Base-by-base conservation (phyloP, 2,888 invertebrate species). In the Lycia hirtaria region DNA sequence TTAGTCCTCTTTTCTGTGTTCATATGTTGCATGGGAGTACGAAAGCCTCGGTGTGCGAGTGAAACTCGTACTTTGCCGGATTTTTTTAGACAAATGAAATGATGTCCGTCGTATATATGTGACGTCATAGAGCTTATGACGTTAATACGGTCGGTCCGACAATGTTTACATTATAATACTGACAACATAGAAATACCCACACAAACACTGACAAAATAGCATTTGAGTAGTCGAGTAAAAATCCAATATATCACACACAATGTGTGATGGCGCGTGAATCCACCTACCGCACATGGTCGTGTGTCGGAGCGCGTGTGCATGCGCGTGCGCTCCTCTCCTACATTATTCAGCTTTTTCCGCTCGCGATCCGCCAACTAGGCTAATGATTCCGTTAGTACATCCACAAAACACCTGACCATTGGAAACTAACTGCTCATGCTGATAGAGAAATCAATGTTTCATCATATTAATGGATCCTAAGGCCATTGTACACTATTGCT, bases 301-400 rank as follows among this genome's bases (percentile, higher is more conserved):
- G 64, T 61, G 67, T 44, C 61, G 62, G 62, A 71, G 67, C 67
- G 67, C 64, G 69, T n/a, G n/a, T n/a, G 59, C 19, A 22, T 43
- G 69, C 73, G 72, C 69, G 64, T 67, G 69, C 66, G 67, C 73
- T 68, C 52, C 64, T 68, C 72, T 75, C 68, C 73, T 80, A 75
- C 80, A 87, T 87, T 83, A 88, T 88, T 85, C 86, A 84, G 75
- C 80, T 87, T 88, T 87, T 88, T 88, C 81, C 83, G 82, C 83
- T 80, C 83, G 82, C 78, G 76, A 82, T 85, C 80, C 73, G 64
- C 67, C 80, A 90, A 84, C 81, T 88, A 78, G 91, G 88, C 85
- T 89, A 88, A 85, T 87, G 88, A 88, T 86, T 84, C 88, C 91
- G 90, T 89, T 90, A 89, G 81, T 83, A 78, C 84, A 85, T 87